Evolutionary conservation across 2,888 invertebrate genomes (phyloP), one percentile per base, ranked within the genome.

Genomic region (Zaprionus bogoriensis): DNA sequence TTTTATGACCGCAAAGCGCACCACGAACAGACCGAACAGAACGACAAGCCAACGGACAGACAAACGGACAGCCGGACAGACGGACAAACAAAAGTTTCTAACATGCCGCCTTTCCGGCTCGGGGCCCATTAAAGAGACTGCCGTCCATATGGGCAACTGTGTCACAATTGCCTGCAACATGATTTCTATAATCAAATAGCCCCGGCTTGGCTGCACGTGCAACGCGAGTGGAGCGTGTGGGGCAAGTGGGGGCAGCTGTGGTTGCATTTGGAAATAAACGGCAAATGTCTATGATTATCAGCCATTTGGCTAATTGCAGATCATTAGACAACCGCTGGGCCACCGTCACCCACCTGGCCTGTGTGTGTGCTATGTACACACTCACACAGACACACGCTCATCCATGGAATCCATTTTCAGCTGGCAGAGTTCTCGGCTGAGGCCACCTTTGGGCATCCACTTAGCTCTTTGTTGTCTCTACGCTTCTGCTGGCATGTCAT

Each of bases 41-140:
- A 7, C 14, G 32, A 14, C 30, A 5, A 12, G n/a, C 12, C 12
- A 14, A 14, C 7, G 14, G 32, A 36, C 32, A 17, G 32, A 17
- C 14, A 17, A 17, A 17, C 32, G 7, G 32, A 17, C 32, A 9
- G 32, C 9, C 14, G 32, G n/a, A 27, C 27, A 46, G 39, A 38
- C 54, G 55, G 51, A 22, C 62, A 50, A 54, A 58, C 62, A 72
- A 72, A 72, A 67, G 76, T 74, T 67, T 78, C 77, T 47, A 74
- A 74, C 79, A 76, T 58, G 82, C 78, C 77, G 77, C 77, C 62
- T 66, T 79, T 82, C 71, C 82, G 78, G 77, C 77, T 27, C 32
- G 30, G 30, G 12, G 4, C n/a, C 42, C 39, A 48, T 65, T 51
- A 64, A 65, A 52, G 42, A 44, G 39, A 27, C 50, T 32, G 12